Conservation (phyloP, 2,113 vertebrate genomes). For the Coptodon bakossiorum region DNA sequence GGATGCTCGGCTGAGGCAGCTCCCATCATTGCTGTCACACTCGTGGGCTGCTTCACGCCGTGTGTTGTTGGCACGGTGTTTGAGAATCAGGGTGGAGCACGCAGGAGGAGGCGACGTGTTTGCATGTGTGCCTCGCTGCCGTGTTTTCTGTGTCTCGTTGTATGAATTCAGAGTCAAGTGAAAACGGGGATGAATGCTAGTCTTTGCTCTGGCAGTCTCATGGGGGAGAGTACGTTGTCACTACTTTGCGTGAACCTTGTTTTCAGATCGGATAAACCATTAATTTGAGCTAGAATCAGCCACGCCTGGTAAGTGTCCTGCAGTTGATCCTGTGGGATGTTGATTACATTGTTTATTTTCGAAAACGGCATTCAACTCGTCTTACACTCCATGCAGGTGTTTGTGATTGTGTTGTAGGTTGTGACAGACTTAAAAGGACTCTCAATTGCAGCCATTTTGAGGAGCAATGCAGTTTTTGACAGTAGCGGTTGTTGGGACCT, state of each 20-base stretch:
- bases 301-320: neutral
- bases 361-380: neutral
- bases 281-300: neutral
- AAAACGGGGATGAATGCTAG: neutral
- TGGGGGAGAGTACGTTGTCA: neutral
- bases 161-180: neutral
- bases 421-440: neutral
- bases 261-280: neutral
- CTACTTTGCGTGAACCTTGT: neutral
- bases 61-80: constrained; percentile 17
- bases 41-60: neutral
- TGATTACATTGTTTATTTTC: neutral
- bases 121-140: neutral
- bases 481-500: neutral
- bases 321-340: neutral
- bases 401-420: neutral
- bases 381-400: neutral
- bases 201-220: neutral
- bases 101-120: neutral
- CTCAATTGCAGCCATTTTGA: neutral
- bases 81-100: constrained; percentile 62
- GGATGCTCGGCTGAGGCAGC: neutral
- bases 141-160: neutral
- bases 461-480: neutral
- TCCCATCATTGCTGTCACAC: neutral